phyloP scores from a whole-genome alignment of 92 coral and sea anemone species.

The Meandrina meandrites region DNA sequence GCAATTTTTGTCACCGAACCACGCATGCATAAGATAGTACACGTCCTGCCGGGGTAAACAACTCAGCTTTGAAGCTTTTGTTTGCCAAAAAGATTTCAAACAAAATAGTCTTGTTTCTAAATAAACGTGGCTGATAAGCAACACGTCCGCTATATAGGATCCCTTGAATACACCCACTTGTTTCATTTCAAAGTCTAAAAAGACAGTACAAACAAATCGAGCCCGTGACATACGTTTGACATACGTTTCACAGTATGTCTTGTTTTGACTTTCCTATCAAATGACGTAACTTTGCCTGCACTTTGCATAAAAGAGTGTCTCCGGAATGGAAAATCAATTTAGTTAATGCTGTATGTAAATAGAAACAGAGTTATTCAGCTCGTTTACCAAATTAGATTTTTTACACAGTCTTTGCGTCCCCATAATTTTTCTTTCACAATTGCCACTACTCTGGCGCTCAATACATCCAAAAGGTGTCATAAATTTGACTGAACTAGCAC shows the following conservation, averaged over 20 bases:
- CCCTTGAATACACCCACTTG: background rate
- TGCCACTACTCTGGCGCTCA: background rate
- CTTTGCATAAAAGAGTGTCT: slow-evolving; percentile 10
- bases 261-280: slow-evolving; percentile 21
- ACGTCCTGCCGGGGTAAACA: slow-evolving; percentile 9
- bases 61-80: slow-evolving; percentile 6
- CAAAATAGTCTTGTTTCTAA: background rate
- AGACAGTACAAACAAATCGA: background rate
- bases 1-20: slow-evolving; percentile 12
- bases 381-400: slow-evolving; percentile 2
- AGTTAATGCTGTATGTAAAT: slow-evolving; percentile 15
- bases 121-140: background rate
- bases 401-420: background rate
- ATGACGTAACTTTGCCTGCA: slow-evolving; percentile 23
- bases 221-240: background rate
- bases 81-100: slow-evolving; percentile 10
- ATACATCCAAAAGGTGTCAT: background rate
- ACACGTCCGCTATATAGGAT: background rate
- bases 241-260: background rate
- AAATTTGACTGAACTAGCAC: too few species aligned
- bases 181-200: background rate
- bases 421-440: background rate
- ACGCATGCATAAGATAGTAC: slow-evolving; percentile 31
- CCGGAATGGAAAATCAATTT: background rate
- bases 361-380: slow-evolving; percentile 25